A percentile compares a stretch with the other conserved stretches of the same genome.
These are phyloP conservation scores for Planiliza haematocheilus DNA, from an alignment of 2,113 vertebrate genomes.

Conservation along the genomic window DNA sequence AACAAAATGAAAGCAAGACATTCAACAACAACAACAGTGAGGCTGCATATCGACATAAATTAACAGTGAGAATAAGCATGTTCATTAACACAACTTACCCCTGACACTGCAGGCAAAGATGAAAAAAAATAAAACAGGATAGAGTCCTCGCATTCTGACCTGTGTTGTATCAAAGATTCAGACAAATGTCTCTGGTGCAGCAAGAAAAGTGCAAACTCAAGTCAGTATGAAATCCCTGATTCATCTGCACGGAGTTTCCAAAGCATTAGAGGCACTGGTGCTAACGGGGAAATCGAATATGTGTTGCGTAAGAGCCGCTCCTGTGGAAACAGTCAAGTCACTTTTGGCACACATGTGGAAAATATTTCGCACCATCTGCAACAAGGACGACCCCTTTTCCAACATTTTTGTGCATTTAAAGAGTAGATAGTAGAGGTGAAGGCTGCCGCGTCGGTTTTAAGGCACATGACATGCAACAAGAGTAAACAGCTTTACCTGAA, in stretches of 20 bases:
- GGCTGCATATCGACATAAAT: background rate
- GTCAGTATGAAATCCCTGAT: constrained; percentile 21
- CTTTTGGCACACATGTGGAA: constrained; percentile 81
- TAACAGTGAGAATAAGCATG: background rate
- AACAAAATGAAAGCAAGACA: background rate
- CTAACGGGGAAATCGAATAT: constrained; percentile 38
- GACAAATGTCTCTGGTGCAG: background rate
- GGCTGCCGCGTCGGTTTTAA: background rate
- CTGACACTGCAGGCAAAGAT: constrained; percentile 45
- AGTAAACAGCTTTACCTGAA: background rate
- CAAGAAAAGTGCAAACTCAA: constrained; percentile 24
- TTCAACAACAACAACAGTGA: background rate
- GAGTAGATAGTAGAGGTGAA: constrained; percentile 7
- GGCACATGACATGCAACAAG: background rate
- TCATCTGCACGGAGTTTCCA: constrained; percentile 28
- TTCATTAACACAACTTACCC: constrained; percentile 62
- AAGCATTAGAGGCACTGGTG: constrained; percentile 35
- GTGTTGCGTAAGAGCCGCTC: constrained; percentile 65
- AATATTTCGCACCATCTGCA: constrained; percentile 78
- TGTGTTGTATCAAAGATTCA: constrained; percentile 1
- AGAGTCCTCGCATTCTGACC: constrained; percentile 64
- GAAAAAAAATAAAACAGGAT: constrained; percentile 54
- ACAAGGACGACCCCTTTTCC: constrained; percentile 62
- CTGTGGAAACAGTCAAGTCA: constrained; percentile 60
- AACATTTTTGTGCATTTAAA: constrained; percentile 25